These are phyloP conservation scores for Zaprionus vittiger DNA, from an alignment of 1,140 invertebrate species.

Conservation along the genomic window DNA sequence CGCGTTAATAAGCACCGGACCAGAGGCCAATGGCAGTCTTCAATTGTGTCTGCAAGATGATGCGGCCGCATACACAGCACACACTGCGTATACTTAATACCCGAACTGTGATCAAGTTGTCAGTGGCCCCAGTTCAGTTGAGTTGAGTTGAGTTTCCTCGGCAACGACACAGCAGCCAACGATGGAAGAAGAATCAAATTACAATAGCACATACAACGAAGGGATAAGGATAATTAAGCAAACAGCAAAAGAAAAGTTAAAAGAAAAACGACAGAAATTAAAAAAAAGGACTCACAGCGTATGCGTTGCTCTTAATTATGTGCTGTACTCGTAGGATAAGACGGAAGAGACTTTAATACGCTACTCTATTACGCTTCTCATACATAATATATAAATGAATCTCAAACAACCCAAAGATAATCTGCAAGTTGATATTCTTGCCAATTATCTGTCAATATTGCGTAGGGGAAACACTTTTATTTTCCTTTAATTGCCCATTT, in stretches of 20 bases:
- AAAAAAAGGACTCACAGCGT: conserved; percentile 3
- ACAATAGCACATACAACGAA: conserved; percentile 2
- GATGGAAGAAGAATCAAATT: conserved; percentile 19
- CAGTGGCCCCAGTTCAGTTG: not conserved
- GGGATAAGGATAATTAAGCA: conserved; percentile 25
- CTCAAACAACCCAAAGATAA: not conserved
- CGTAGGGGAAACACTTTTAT: not conserved
- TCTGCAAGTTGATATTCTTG: not conserved
- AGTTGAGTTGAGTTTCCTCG: not conserved
- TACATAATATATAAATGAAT: not conserved
- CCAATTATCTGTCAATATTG: not conserved
- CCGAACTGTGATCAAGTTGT: conserved; percentile 7
- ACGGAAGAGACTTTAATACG: not conserved
- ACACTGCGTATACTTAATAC: conserved; percentile 40
- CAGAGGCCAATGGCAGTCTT: conserved; percentile 53
- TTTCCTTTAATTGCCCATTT: conserved; percentile 6
- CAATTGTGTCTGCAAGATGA: conserved; percentile 41
- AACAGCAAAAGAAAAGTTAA: conserved; percentile 11
- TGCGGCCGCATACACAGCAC: not conserved
- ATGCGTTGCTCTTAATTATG: not conserved
- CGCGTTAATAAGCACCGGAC: conserved; percentile 70
- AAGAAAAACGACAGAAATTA: conserved; percentile 21
- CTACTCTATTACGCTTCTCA: not conserved
- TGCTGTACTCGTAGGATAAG: not conserved
- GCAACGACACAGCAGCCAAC: not conserved